Conservation (phyloP, 2,888 invertebrate genomes). For the Coelopa pilipes region DNA sequence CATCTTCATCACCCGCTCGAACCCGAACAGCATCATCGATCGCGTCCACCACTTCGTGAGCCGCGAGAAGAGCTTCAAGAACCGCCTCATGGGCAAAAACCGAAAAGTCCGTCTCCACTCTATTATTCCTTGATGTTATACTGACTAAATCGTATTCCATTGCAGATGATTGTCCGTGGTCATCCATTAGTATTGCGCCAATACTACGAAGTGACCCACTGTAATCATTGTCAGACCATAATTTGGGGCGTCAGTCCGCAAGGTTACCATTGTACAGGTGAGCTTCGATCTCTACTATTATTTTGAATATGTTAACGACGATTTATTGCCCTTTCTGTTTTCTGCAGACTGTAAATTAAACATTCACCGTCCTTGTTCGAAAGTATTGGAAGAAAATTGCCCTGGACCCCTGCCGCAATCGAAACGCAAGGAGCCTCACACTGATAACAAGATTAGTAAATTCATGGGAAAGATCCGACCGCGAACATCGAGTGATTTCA, state of each 20-base stretch:
- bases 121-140: background rate
- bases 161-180: slow-evolving; percentile 81
- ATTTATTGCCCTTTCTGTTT: slow-evolving; percentile 1
- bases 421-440: slow-evolving; percentile 71
- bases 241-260: slow-evolving; percentile 97
- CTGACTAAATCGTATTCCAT: slow-evolving; percentile 21
- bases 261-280: slow-evolving; percentile 92
- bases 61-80: slow-evolving; percentile 82
- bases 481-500: slow-evolving; percentile 58
- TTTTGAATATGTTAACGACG: background rate
- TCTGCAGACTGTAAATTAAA: slow-evolving; percentile 82
- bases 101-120: slow-evolving; percentile 69
- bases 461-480: slow-evolving; percentile 75
- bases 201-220: slow-evolving; percentile 89
- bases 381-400: slow-evolving; percentile 83
- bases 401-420: slow-evolving; percentile 74
- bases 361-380: slow-evolving; percentile 86
- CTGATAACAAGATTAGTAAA: slow-evolving; percentile 78
- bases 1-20: slow-evolving; percentile 76
- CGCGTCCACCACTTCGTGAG: slow-evolving; percentile 85
- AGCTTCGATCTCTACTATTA: background rate
- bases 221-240: slow-evolving; percentile 91
- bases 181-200: slow-evolving; percentile 91
- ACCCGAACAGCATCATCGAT: slow-evolving; percentile 73
- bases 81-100: slow-evolving; percentile 75